Percentiles rank a stretch among this genome's conserved stretches.
Conservation (phyloP, 2,797 vertebrate species). For the Anguilla anguilla region DNA sequence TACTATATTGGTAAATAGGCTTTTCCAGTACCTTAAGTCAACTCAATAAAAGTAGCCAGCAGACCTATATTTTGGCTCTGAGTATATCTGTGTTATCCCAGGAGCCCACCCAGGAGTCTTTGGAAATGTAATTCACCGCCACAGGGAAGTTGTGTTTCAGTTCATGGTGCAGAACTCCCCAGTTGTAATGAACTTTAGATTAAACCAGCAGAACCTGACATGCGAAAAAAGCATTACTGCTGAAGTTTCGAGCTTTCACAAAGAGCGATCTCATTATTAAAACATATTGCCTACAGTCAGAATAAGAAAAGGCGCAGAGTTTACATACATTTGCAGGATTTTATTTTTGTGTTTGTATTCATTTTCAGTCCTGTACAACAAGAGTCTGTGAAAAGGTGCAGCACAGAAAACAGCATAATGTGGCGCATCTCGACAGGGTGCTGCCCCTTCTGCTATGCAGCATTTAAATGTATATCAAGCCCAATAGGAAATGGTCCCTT, state of each 20-base stretch:
- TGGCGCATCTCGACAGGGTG: neutral
- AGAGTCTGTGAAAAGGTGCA: neutral
- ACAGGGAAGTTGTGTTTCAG: slow-evolving; percentile 74
- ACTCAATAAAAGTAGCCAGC: slow-evolving; percentile 72
- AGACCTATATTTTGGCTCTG: slow-evolving; percentile 58
- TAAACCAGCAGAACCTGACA: slow-evolving; percentile 75
- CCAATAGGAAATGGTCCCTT: neutral
- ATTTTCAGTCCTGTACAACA: slow-evolving; percentile 35
- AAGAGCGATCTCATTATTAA: slow-evolving; percentile 78
- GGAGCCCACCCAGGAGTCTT: slow-evolving; percentile 49
- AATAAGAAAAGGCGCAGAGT: slow-evolving; percentile 70
- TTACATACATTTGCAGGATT: slow-evolving; percentile 41
- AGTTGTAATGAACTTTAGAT: slow-evolving; percentile 77
- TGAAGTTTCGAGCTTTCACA: slow-evolving; percentile 62
- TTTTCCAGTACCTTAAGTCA: slow-evolving; percentile 67
- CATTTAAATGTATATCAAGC: neutral
- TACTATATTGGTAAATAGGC: slow-evolving; percentile 67
- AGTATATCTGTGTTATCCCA: slow-evolving; percentile 45
- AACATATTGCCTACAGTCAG: slow-evolving; percentile 76
- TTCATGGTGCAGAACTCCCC: slow-evolving; percentile 68
- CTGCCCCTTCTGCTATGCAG: neutral
- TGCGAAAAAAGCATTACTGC: slow-evolving; percentile 74
- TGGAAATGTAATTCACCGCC: slow-evolving; percentile 74
- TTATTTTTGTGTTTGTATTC: slow-evolving; percentile 43
- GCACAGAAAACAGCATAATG: neutral